Conservation (phyloP, 1,140 invertebrate genomes). For the Dryas iulia region DNA sequence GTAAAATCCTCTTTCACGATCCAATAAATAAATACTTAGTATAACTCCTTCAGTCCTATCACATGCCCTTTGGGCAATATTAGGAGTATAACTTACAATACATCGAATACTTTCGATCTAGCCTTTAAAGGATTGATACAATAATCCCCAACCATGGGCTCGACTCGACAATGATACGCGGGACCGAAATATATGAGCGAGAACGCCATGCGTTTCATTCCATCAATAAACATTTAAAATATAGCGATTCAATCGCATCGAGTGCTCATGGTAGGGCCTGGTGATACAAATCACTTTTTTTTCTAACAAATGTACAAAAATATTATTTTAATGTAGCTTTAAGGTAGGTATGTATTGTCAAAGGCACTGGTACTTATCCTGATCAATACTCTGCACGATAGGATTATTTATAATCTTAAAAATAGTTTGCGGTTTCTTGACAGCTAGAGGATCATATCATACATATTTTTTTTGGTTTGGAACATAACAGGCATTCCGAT, state of each 20-base stretch:
- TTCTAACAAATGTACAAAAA: conserved; percentile 75
- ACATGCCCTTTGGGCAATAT: conserved; percentile 64
- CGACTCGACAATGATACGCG: conserved; percentile 29
- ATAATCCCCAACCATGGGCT: conserved; percentile 40
- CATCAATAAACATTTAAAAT: conserved; percentile 18
- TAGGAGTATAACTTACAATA: conserved; percentile 66
- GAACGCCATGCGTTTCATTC: conserved; percentile 35
- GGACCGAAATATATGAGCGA: conserved; percentile 28
- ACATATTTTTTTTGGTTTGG: conserved; percentile 70
- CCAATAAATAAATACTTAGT: conserved; percentile 79
- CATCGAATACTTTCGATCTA: conserved; percentile 62
- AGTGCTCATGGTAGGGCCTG: conserved; percentile 40
- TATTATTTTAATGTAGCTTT: conserved; percentile 66
- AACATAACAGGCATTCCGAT: conserved; percentile 68
- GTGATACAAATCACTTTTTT: conserved; percentile 49
- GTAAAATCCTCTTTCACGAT: conserved; percentile 77
- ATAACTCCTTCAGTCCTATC: conserved; percentile 70
- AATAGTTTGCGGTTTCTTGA: conserved; percentile 59
- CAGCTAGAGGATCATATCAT: conserved; percentile 59
- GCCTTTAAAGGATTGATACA: conserved; percentile 52
- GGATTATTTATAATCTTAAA: conserved; percentile 45
- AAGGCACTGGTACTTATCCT: conserved; percentile 76
- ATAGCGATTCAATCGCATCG: conserved; percentile 35
- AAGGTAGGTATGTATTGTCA: conserved; percentile 76
- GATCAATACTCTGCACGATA: conserved; percentile 51